Conservation (phyloP, 2,888 invertebrate genomes). For the Stictocephala bisonia region DNA sequence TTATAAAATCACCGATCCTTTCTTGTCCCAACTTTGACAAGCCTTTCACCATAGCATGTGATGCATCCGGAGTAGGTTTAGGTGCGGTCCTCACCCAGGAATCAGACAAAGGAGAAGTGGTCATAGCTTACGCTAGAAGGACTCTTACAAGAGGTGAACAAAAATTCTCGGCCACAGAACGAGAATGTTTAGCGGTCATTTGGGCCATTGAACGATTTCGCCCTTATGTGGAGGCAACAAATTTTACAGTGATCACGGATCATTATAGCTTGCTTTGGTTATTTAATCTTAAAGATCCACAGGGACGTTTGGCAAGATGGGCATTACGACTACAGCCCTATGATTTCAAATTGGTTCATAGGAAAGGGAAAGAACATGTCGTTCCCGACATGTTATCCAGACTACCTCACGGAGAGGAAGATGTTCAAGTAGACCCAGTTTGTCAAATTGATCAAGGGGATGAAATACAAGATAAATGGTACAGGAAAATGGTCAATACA, state of each 20-base stretch:
- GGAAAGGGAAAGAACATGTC: constrained; percentile 26
- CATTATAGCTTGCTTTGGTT: constrained; percentile 34
- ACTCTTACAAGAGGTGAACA: constrained; percentile 51
- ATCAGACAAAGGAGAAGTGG: constrained; percentile 50
- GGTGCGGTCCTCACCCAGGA: constrained; percentile 53
- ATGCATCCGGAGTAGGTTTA: constrained; percentile 51
- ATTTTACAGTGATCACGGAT: constrained; percentile 42
- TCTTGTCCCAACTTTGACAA: constrained; percentile 51
- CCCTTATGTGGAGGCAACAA: constrained; percentile 56
- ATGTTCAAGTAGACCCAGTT: too few relatives aligned
- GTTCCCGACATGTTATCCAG: constrained; percentile 12
- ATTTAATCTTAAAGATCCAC: constrained; percentile 51
- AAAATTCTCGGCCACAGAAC: constrained; percentile 55
- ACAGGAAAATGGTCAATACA: background rate
- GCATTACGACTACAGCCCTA: constrained; percentile 49
- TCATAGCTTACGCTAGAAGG: constrained; percentile 56
- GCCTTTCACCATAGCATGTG: constrained; percentile 44
- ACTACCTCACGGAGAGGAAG: background rate
- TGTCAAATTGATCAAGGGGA: too few relatives aligned
- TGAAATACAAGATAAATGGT: constrained; percentile 4
- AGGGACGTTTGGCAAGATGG: constrained; percentile 54
- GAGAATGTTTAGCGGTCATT: constrained; percentile 55
- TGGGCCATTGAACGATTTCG: constrained; percentile 56
- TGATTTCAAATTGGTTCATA: background rate
- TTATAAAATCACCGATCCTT: constrained; percentile 48